Evolutionary conservation across 2,888 invertebrate genomes (phyloP), one percentile per base, ranked within the genome.

Genomic region (Synergus itoensis): DNA sequence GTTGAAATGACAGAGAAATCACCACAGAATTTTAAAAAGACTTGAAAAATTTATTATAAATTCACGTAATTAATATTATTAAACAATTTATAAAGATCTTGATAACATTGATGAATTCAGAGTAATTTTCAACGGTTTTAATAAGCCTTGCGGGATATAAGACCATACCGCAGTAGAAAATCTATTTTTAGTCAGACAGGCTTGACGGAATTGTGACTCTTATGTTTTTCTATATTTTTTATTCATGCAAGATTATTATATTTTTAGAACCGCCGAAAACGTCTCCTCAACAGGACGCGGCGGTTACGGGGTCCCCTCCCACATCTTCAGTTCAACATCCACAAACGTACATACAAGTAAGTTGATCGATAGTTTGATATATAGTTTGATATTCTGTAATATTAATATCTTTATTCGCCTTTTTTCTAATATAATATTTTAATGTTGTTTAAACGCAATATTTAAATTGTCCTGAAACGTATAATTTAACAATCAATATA

Each of bases 191-290:
- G 45, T 45, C 14, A 45, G 45, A 45, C 14, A 45, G 0, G 36
- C 36, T 36, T 48, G 48, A 48, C 16, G 48, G 1, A 48, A 48
- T 48, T 48, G 7, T n/a, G 7, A 48, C 5, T 4, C 16, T 16
- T 48, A 48, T 0, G 14, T 14, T 16, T 53, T 53, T 2, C 5
- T 4, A 16, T 4, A 48, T n/a, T 53, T 53, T 53, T 53, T n/a
- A n/a, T 53, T n/a, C 8, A 8, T 8, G 1, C 16, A 53, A 53
- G n/a, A 53, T 53, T 43, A 67, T 80, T 78, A 21, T 60, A 89
- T 87, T 93, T 92, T 79, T 93, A 96, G 96, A 96, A 94, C 95
- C 96, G 89, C 96, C 96, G 85, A 94, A 95, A 92, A 95, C 95
- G 84, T 96, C 96, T 82, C 95, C 96, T 81, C 96, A 96, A 91